Base-by-base conservation (phyloP, 2,797 vertebrate species). In the Lycodopsis pacificus region DNA sequence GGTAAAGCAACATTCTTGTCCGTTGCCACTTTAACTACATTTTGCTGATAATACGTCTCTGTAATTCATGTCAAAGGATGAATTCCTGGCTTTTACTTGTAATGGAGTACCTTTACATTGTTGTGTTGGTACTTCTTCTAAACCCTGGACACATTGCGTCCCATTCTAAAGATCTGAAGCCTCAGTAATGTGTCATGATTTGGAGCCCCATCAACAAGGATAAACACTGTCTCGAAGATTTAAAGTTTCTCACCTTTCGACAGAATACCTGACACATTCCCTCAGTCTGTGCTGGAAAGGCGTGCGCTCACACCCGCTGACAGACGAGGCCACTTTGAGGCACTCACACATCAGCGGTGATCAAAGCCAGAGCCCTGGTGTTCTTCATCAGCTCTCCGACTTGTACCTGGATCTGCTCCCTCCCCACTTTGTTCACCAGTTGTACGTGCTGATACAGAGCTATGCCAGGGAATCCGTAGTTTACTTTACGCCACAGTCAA, bases 301-400 rank as follows among this genome's bases (percentile, higher is more conserved):
- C 48, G 80, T 77, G 77, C 49, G 38, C 76, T 81, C 79, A 42
- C 72, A 71, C 77, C 77, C 40, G 89, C 82, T 90, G 93, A 94
- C 89, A 91, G 93, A 93, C 61, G 53, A 83, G 81, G 81, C 83
- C 82, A 80, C 81, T 85, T 77, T 80, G 80, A 87, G 82, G 87
- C 81, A 51, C 87, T 88, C 83, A 19, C 82, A 70, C 83, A 73
- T 91, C 84, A 85, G 48, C 40, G 19, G 7, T 68, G 88, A 92
- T 93, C 91, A 93, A 93, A 94, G 91, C 76, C 76, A 67, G 80
- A 69, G 76, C 58, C 46, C 82, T 11, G 30, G 67, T 87, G 88
- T 85, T 92, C 89, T 83, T 88, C 85, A 84, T 88, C 87, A 88
- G 4, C 85, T 65, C 77, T 59, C 77, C 81, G 80, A 86, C 65